Evolutionary conservation across 2,113 vertebrate species (phyloP).

Genomic region (Tinamus guttatus): DNA sequence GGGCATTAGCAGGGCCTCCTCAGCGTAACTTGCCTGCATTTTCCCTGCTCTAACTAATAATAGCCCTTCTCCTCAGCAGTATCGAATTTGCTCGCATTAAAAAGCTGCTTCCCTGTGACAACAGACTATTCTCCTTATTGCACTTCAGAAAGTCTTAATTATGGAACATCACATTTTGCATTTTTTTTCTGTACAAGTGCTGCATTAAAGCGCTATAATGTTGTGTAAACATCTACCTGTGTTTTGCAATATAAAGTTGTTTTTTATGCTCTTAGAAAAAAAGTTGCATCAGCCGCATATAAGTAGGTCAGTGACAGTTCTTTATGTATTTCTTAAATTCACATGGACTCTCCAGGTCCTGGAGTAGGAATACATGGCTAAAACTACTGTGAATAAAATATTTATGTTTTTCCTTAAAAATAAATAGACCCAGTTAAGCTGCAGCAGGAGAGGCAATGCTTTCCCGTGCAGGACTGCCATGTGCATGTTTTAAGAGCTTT

Average conservation of each 20-base stretch:
- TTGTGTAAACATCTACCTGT: background rate
- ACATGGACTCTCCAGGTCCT: slow-evolving; percentile 35
- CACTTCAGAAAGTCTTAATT: slow-evolving; percentile 49
- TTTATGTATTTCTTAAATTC: slow-evolving; percentile 57
- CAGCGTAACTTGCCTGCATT: background rate
- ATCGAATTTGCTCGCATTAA: slow-evolving; percentile 35
- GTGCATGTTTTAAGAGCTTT: background rate
- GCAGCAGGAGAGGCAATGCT: background rate
- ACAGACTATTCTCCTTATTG: slow-evolving; percentile 1
- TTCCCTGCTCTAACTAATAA: slow-evolving; percentile 17
- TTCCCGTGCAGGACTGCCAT: slow-evolving; percentile 9
- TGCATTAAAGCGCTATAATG: background rate
- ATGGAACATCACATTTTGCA: slow-evolving; percentile 33
- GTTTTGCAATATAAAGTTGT: background rate
- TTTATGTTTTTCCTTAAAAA: slow-evolving; percentile 74
- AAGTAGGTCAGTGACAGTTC: slow-evolving; percentile 68
- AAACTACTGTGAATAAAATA: slow-evolving; percentile 66
- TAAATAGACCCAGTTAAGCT: slow-evolving; percentile 54
- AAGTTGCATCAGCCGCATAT: slow-evolving; percentile 36
- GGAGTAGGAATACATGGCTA: slow-evolving; percentile 17
- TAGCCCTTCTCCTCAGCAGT: background rate
- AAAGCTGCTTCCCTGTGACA: slow-evolving; percentile 38
- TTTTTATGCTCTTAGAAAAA: background rate
- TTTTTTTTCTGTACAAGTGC: slow-evolving; percentile 21
- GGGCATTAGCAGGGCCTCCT: background rate